Conservation (phyloP, 2,888 invertebrate genomes). For the Tachina fera region DNA sequence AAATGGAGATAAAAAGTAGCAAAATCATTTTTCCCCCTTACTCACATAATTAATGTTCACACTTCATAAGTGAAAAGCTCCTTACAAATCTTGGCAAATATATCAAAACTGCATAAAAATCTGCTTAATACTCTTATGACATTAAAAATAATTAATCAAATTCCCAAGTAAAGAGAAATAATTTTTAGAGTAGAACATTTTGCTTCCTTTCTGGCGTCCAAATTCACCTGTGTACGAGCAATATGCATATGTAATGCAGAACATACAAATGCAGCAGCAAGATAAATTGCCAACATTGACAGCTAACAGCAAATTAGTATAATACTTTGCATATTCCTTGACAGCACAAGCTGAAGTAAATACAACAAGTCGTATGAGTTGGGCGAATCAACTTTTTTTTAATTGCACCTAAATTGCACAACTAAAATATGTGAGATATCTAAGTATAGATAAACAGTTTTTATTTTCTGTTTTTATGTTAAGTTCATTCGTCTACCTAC, state of each 20-base stretch:
- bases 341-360: neutral
- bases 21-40: neutral
- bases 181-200: conserved; percentile 39
- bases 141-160: conserved; percentile 66
- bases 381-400: too few species aligned
- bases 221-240: conserved; percentile 52
- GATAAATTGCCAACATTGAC: conserved; percentile 59
- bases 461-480: too few species aligned
- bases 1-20: neutral
- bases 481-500: too few species aligned
- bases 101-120: conserved; percentile 52
- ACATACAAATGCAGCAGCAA: conserved; percentile 19
- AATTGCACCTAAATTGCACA: too few species aligned
- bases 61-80: conserved; percentile 55
- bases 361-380: too few species aligned
- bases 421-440: too few species aligned
- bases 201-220: neutral
- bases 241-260: conserved; percentile 3
- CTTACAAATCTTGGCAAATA: conserved; percentile 66
- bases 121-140: conserved; percentile 52
- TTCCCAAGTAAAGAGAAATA: conserved; percentile 24
- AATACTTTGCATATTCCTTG: neutral
- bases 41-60: conserved; percentile 61
- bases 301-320: conserved; percentile 35
- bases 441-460: too few species aligned